These are phyloP conservation scores for Phortica magna DNA, from an alignment of 2,888 invertebrate species.

Conservation along the genomic window DNA sequence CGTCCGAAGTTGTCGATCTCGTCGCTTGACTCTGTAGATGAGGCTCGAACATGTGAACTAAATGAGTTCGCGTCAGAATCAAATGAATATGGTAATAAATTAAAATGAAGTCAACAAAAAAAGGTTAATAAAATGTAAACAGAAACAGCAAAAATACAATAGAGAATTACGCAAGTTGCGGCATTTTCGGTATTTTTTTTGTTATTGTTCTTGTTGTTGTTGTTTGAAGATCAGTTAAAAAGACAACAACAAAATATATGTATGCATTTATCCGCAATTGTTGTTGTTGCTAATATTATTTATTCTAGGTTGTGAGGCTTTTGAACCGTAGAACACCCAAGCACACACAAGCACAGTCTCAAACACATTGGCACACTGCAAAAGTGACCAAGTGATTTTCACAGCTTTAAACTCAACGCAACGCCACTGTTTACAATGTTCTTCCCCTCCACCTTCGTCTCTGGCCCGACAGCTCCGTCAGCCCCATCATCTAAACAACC, in stretches of 20 bases:
- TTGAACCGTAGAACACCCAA: conserved; percentile 48
- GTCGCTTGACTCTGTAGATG: not conserved
- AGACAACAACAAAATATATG: conserved; percentile 8
- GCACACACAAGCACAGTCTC: not conserved
- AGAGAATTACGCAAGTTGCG: conserved; percentile 35
- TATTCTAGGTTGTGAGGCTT: conserved; percentile 59
- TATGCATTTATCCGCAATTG: conserved; percentile 28
- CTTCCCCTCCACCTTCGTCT: not conserved
- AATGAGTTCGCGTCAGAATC: conserved; percentile 46
- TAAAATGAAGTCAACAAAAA: conserved; percentile 63
- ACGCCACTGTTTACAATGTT: not conserved
- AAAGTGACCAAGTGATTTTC: conserved; percentile 7
- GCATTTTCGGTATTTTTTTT: conserved; percentile 18
- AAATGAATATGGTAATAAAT: conserved; percentile 73
- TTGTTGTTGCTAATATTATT: conserved; percentile 21
- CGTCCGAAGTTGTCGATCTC: not conserved
- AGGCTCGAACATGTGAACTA: conserved; percentile 29
- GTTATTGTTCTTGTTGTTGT: conserved; percentile 35
- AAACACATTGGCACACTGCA: not conserved
- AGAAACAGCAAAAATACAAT: conserved; percentile 33
- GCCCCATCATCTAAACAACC: not conserved
- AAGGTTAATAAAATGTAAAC: conserved; percentile 28
- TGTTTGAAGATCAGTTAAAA: not conserved
- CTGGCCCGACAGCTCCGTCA: not conserved
- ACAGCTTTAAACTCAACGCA: conserved; percentile 3